Conservation (phyloP, 1,140 invertebrate genomes). For the Lepidurus packardi region DNA sequence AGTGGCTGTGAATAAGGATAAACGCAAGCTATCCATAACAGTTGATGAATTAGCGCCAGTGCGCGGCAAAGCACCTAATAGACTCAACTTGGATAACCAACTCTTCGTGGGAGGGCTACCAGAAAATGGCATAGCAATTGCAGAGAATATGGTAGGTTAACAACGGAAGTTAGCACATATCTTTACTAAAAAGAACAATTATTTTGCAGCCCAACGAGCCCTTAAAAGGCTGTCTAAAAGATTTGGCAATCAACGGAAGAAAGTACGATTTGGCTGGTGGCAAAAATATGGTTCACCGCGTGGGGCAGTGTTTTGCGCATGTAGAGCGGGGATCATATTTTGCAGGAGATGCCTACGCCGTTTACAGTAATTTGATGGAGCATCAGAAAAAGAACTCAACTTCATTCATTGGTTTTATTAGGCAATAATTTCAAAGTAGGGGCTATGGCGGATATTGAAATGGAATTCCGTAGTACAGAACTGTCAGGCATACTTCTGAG, state of each 20-base stretch:
- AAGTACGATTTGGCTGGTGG: conserved; percentile 65
- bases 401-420: conserved; percentile 44
- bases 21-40: conserved; percentile 58
- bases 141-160: conserved; percentile 38
- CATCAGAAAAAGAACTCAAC: background rate
- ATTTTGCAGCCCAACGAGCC: conserved; percentile 57
- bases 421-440: conserved; percentile 65
- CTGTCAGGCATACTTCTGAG: conserved; percentile 71
- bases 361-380: conserved; percentile 61
- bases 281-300: conserved; percentile 59
- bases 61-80: conserved; percentile 59
- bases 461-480: conserved; percentile 79
- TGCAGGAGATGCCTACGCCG: conserved; percentile 69
- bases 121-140: conserved; percentile 48
- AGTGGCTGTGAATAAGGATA: conserved; percentile 55
- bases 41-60: conserved; percentile 60
- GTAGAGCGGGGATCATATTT: conserved; percentile 83
- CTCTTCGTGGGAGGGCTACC: conserved; percentile 74
- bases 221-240: conserved; percentile 74
- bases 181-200: background rate
- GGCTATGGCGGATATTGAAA: conserved; percentile 60
- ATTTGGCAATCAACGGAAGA: conserved; percentile 66
- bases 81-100: conserved; percentile 59
- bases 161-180: background rate
- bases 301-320: conserved; percentile 78